phyloP scores from a whole-genome alignment of 2,888 invertebrate genomes.

The Cetonia aurata region DNA sequence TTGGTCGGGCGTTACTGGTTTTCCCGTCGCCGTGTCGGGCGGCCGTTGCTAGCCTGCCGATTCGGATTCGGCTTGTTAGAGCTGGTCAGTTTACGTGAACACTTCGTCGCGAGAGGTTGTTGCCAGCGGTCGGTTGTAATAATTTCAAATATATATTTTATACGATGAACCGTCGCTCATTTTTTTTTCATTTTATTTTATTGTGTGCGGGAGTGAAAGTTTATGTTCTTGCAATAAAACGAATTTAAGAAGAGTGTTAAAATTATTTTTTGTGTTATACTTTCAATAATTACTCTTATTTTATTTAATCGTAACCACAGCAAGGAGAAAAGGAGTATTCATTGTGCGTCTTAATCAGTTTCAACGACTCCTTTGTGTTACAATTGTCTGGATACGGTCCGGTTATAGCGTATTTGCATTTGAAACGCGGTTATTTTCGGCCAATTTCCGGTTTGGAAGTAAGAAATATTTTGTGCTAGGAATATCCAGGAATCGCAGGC shows the following conservation, averaged over 20 bases:
- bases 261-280: no score
- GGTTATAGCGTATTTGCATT: conserved; percentile 1
- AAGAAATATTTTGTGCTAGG: conserved; percentile 10
- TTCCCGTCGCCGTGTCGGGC: conserved; percentile 49
- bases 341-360: conserved; percentile 15
- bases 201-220: neutral
- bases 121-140: no score
- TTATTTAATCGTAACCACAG: no score
- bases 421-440: conserved; percentile 24
- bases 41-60: conserved; percentile 45
- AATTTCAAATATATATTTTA: no score
- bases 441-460: conserved; percentile 28
- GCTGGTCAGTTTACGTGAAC: conserved; percentile 60
- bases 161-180: no score
- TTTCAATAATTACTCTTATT: no score
- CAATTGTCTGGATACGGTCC: neutral
- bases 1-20: conserved; percentile 53
- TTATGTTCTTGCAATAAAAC: no score
- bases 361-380: conserved; percentile 22
- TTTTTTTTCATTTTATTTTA: neutral
- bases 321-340: conserved; percentile 18
- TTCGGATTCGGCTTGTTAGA: conserved; percentile 50
- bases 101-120: conserved; percentile 26
- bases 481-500: conserved; percentile 28
- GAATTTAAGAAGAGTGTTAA: no score